Conservation (phyloP, 2,113 vertebrate genomes). For the Burhinus oedicnemus region DNA sequence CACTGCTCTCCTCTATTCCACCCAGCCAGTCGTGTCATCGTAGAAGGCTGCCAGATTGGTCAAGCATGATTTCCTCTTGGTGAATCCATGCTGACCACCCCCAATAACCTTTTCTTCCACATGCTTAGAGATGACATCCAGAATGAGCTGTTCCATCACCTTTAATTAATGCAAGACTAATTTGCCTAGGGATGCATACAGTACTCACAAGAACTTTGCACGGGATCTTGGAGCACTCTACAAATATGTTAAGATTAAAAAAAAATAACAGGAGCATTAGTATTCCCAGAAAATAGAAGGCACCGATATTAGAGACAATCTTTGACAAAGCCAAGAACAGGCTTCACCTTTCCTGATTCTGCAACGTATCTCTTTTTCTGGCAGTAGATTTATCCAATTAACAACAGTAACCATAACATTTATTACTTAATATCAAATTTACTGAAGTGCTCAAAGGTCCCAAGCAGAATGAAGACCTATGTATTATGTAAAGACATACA, state of each 20-base stretch:
- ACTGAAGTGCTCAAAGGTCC: slow-evolving; percentile 2
- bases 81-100: not conserved
- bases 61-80: not conserved
- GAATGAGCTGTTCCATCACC: not conserved
- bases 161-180: not conserved
- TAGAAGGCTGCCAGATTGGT: not conserved
- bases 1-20: not conserved
- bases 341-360: not conserved
- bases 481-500: not conserved
- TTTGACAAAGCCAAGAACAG: slow-evolving; percentile 17
- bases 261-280: not conserved
- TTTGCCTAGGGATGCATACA: not conserved
- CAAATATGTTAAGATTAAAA: not conserved
- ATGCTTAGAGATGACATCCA: not conserved
- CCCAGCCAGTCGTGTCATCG: not conserved
- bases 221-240: not conserved
- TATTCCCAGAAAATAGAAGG: not conserved
- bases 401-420: not conserved
- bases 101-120: not conserved
- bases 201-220: not conserved
- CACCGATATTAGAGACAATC: not conserved
- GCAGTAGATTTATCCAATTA: slow-evolving; percentile 10
- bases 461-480: not conserved
- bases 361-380: not conserved
- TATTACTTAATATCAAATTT: slow-evolving; percentile 38